These are phyloP conservation scores for Pituophis catenifer DNA, from an alignment of 2,113 vertebrate species.

Conservation along the genomic window DNA sequence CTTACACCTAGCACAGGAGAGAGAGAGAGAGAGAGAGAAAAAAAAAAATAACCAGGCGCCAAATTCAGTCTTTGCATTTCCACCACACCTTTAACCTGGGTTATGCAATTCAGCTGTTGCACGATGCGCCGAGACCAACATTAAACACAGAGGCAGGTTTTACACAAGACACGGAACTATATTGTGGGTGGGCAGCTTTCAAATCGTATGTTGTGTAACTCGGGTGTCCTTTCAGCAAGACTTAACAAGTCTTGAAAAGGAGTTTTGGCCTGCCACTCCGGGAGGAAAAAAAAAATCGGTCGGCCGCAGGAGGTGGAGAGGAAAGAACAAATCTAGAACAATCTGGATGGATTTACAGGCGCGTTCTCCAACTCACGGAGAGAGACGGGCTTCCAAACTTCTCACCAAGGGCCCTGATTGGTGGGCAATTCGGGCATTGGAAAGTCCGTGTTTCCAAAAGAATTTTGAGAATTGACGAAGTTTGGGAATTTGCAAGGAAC, in stretches of 20 bases:
- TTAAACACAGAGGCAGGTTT: background rate
- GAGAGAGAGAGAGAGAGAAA: too few relatives aligned
- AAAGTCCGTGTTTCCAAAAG: background rate
- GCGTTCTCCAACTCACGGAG: background rate
- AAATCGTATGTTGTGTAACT: background rate
- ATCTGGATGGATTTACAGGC: background rate
- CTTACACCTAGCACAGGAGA: slow-evolving; percentile 60
- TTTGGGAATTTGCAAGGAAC: too few relatives aligned
- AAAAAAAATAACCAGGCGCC: too few relatives aligned
- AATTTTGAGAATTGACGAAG: too few relatives aligned
- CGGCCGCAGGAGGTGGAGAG: background rate
- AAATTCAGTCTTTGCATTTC: background rate
- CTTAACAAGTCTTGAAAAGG: background rate
- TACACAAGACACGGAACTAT: background rate
- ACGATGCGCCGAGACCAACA: background rate
- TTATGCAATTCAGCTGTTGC: background rate
- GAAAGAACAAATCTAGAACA: background rate
- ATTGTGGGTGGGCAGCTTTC: background rate
- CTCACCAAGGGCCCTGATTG: background rate
- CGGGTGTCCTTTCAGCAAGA: background rate
- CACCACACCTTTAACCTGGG: background rate
- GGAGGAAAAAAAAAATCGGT: background rate
- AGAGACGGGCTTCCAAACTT: background rate
- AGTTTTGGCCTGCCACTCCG: background rate
- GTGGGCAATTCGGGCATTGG: background rate